Conservation (phyloP, 2,797 vertebrate species). For the Gorsachius magnificus region DNA sequence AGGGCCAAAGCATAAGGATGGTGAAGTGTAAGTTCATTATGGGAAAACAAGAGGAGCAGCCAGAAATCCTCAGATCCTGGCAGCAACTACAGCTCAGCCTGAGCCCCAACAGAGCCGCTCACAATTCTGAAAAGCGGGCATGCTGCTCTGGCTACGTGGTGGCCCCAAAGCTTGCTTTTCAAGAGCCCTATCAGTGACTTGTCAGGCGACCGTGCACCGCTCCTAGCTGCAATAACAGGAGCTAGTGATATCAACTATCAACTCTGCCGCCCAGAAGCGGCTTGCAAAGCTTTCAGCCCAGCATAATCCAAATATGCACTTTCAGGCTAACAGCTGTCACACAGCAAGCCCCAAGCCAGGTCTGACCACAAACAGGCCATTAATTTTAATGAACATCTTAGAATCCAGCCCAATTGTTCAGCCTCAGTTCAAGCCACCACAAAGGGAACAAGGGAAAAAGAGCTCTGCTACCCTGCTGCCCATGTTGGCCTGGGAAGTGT, state of each 20-base stretch:
- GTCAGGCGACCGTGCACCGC: not conserved
- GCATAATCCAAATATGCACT: not conserved
- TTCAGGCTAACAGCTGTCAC: not conserved
- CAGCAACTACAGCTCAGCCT: not conserved
- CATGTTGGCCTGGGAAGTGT: accelerated
- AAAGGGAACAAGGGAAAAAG: not conserved
- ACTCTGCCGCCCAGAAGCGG: not conserved
- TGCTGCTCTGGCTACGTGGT: accelerated
- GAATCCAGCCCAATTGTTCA: not conserved
- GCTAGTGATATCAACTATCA: not conserved
- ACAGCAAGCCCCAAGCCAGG: not conserved
- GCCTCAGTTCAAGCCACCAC: not conserved
- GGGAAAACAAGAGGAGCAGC: not conserved
- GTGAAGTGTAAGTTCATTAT: not conserved
- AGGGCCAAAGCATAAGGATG: not conserved
- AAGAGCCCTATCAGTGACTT: not conserved
- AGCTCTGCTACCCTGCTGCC: not conserved
- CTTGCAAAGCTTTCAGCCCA: not conserved
- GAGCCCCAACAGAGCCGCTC: not conserved
- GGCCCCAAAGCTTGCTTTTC: not conserved
- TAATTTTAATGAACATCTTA: not conserved
- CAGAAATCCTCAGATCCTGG: not conserved
- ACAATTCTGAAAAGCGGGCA: accelerated
- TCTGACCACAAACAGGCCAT: not conserved
- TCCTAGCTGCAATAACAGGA: not conserved